These are phyloP conservation scores for Onychorhynchus coronatus DNA, from an alignment of 2,113 vertebrate genomes.

Conservation along the genomic window DNA sequence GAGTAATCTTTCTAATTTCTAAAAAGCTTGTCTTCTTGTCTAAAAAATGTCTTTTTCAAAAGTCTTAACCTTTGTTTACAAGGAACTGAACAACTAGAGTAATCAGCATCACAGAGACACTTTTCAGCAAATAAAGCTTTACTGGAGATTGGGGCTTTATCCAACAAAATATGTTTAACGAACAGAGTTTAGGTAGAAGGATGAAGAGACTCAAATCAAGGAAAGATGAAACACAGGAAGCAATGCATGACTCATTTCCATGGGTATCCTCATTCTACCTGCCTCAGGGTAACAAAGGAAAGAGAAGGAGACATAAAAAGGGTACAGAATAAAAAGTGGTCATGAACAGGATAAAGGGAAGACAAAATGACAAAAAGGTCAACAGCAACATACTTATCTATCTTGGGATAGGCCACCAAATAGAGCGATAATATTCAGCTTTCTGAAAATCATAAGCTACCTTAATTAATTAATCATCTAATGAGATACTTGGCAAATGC, in stretches of 20 bases:
- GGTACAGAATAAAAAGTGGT: not conserved
- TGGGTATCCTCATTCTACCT: not conserved
- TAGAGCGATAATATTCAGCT: constrained; percentile 1
- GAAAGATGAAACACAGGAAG: constrained; percentile 10
- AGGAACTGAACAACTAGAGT: not conserved
- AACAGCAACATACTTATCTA: not conserved
- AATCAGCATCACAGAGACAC: not conserved
- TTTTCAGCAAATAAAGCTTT: not conserved
- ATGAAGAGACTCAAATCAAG: not conserved
- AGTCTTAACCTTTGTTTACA: not conserved
- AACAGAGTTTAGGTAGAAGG: not conserved
- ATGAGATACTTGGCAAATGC: constrained; percentile 6
- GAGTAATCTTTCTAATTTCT: not conserved
- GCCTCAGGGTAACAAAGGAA: not conserved
- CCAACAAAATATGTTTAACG: not conserved
- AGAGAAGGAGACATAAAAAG: not conserved
- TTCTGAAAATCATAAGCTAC: constrained; percentile 46
- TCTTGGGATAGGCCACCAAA: not conserved
- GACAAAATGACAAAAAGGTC: not conserved
- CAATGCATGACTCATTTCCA: not conserved
- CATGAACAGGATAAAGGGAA: not conserved
- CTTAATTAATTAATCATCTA: constrained; percentile 39
- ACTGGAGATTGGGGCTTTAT: not conserved
- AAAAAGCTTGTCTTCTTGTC: not conserved
- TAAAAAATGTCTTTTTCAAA: not conserved